Conservation (phyloP, 2,113 vertebrate species). For the Hemibagrus wyckioides region DNA sequence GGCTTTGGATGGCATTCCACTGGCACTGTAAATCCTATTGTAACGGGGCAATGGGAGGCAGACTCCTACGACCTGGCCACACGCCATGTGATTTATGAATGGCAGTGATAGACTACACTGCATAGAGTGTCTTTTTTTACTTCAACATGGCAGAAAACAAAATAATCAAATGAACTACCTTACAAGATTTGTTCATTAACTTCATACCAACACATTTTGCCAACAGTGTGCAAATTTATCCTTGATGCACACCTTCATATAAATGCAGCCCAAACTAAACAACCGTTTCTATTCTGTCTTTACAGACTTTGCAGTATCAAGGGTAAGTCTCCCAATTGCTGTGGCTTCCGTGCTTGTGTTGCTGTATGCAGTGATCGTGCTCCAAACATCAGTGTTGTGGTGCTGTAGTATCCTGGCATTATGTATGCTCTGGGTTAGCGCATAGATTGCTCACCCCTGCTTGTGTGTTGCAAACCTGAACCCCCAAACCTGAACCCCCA, state of each 20-base stretch:
- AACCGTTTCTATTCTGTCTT: conserved; percentile 61
- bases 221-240: conserved; percentile 26
- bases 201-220: not conserved
- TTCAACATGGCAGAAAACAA: conserved; percentile 20
- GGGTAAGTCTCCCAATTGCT: conserved; percentile 64
- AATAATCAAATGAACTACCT: not conserved
- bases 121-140: not conserved
- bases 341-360: conserved; percentile 52
- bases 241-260: conserved; percentile 15
- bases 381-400: conserved; percentile 46
- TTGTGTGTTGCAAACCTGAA: conserved; percentile 18
- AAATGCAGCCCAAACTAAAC: conserved; percentile 46
- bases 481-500: conserved; percentile 23
- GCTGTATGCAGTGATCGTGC: conserved; percentile 49
- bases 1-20: conserved; percentile 21
- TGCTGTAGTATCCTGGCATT: conserved; percentile 42
- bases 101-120: not conserved
- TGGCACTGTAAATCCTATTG: conserved; percentile 30
- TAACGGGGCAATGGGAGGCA: conserved; percentile 1
- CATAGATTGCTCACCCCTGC: conserved; percentile 17
- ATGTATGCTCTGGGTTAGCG: conserved; percentile 43
- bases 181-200: conserved; percentile 5
- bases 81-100: conserved; percentile 22
- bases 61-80: conserved; percentile 13
- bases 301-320: conserved; percentile 68